Evolutionary conservation across 2,888 invertebrate species (phyloP).

Genomic region (Entomobrya proxima): DNA sequence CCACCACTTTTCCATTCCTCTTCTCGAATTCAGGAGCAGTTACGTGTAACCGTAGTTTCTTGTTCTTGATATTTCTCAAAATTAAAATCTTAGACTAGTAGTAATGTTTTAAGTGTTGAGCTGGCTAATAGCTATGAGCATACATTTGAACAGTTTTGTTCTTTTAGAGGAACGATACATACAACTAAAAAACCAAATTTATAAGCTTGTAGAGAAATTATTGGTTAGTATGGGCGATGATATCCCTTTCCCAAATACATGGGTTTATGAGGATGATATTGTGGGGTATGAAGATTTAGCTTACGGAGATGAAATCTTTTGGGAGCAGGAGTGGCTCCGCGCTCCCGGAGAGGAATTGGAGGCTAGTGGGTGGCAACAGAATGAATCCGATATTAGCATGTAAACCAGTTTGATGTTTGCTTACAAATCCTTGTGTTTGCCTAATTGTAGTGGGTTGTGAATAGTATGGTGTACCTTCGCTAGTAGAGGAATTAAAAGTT

Average conservation of each 20-base stretch:
- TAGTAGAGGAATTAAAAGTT: no score
- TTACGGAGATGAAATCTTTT: not conserved
- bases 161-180: no score
- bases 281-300: not conserved
- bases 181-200: not conserved
- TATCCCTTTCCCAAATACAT: not conserved
- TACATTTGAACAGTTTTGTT: no score
- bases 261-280: slow-evolving; percentile 1
- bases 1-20: no score
- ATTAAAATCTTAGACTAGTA: not conserved
- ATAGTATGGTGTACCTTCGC: no score
- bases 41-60: not conserved
- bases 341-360: not conserved
- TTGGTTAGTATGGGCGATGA: slow-evolving; percentile 22
- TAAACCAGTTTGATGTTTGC: not conserved
- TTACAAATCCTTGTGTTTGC: not conserved
- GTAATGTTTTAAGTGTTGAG: no score
- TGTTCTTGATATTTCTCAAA: not conserved
- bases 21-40: no score
- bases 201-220: not conserved
- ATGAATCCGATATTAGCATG: not conserved
- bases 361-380: not conserved
- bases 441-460: no score
- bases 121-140: no score
- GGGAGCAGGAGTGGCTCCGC: slow-evolving; percentile 6